Conservation (phyloP, 2,113 vertebrate species). For the Butorides virescens region DNA sequence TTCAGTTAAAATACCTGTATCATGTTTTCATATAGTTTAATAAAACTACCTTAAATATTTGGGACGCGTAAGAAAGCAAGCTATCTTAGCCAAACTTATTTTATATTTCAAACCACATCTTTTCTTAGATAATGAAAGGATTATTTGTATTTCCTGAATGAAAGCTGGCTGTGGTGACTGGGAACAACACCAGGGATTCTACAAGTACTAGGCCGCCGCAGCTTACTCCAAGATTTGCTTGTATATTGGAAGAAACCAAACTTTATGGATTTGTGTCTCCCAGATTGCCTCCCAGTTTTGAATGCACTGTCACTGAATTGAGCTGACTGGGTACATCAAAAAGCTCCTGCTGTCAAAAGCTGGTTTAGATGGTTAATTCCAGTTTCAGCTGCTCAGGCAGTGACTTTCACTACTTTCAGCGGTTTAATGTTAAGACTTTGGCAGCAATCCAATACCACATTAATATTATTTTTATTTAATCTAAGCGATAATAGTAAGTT, state of each 20-base stretch:
- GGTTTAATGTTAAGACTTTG: neutral
- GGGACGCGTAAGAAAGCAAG: neutral
- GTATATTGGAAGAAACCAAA: neutral
- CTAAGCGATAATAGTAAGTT: neutral
- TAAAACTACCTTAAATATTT: neutral
- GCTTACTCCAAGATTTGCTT: neutral
- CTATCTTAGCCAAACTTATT: neutral
- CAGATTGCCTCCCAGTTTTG: neutral
- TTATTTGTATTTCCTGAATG: neutral
- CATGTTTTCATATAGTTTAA: neutral
- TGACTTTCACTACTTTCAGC: neutral
- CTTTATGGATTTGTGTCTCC: neutral
- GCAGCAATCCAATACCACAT: neutral
- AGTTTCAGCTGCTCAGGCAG: neutral
- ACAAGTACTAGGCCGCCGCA: neutral
- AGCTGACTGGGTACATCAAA: neutral
- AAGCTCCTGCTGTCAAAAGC: neutral
- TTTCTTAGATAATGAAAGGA: neutral
- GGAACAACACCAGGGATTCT: neutral
- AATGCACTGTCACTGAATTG: neutral
- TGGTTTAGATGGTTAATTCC: neutral
- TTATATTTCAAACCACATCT: neutral
- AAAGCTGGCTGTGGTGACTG: neutral
- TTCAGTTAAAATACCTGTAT: neutral
- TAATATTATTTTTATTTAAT: neutral